Evolutionary conservation across 1,140 invertebrate genomes (phyloP).

Genomic region (Maniola jurtina): DNA sequence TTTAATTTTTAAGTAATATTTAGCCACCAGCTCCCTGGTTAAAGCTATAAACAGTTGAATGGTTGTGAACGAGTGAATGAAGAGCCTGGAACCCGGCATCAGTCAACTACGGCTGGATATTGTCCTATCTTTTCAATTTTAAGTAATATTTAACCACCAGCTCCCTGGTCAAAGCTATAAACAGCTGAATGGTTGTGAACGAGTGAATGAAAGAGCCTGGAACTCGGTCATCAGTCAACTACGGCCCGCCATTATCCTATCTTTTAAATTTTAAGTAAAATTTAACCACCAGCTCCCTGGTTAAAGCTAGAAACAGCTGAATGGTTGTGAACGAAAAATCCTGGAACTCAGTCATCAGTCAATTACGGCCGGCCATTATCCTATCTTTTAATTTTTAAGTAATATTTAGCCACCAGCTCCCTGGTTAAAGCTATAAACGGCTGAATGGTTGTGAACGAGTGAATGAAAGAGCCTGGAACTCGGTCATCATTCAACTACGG

Average conservation of each 20-base stretch:
- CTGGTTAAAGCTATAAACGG: conserved; percentile 26
- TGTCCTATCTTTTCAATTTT: too few relatives aligned
- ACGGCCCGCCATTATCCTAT: conserved; percentile 42
- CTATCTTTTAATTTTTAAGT: too few relatives aligned
- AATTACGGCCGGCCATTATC: too few relatives aligned
- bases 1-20: too few relatives aligned
- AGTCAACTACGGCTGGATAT: too few relatives aligned
- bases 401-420: too few relatives aligned
- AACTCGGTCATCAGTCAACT: conserved; percentile 46
- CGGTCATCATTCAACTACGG: conserved; percentile 45
- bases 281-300: too few relatives aligned
- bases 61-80: conserved; percentile 36
- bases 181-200: conserved; percentile 35
- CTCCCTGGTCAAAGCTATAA: conserved; percentile 31
- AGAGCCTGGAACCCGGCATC: conserved; percentile 27
- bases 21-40: too few relatives aligned
- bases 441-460: conserved; percentile 36
- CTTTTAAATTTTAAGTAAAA: too few relatives aligned
- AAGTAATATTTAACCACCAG: too few relatives aligned
- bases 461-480: conserved; percentile 39
- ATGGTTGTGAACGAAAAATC: conserved; percentile 37
- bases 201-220: conserved; percentile 40
- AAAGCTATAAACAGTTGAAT: conserved; percentile 33
- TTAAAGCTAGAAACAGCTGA: conserved; percentile 31
- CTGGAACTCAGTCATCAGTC: conserved; percentile 14